A percentile compares a stretch with the other conserved stretches of the same genome.
Evolutionary conservation across 1,140 invertebrate species (phyloP).

Genomic region (Schlechtendalia chinensis): DNA sequence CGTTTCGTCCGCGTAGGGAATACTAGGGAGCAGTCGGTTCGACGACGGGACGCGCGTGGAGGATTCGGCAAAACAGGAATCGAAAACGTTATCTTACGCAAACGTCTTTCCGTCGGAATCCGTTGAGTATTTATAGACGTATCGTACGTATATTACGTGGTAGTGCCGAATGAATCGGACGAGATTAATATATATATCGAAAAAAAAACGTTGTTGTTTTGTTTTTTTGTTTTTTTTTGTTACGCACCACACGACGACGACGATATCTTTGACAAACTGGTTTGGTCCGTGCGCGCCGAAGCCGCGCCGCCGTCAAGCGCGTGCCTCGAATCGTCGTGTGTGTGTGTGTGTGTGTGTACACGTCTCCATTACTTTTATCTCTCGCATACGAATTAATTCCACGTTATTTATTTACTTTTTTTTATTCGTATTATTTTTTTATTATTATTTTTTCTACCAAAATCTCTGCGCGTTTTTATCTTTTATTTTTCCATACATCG

Average conservation of each 20-base stretch:
- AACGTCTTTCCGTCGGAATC: conserved; percentile 29
- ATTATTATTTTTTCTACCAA: not conserved
- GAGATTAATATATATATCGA: conserved; percentile 41
- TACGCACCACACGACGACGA: conserved; percentile 10
- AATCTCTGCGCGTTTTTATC: not conserved
- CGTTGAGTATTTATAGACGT: not conserved
- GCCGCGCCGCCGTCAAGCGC: conserved; percentile 20
- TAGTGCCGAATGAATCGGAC: conserved; percentile 25
- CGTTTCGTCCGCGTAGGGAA: not conserved
- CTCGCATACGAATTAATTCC: conserved; percentile 27
- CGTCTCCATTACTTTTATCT: conserved; percentile 36
- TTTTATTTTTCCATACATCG: not conserved
- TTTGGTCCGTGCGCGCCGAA: conserved; percentile 40
- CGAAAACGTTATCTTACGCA: not conserved
- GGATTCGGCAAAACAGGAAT: conserved; percentile 42
- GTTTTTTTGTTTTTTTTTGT: conserved; percentile 18
- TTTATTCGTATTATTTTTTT: not conserved
- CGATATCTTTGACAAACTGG: conserved; percentile 27
- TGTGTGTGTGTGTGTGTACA: too few relatives aligned
- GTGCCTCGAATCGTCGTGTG: conserved; percentile 35
- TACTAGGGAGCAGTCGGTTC: too few relatives aligned
- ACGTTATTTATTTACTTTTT: conserved; percentile 42
- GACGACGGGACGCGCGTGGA: not conserved
- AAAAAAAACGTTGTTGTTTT: not conserved
- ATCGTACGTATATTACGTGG: not conserved